Conservation (phyloP, 2,797 vertebrate genomes). For the Bovichtus variegatus region DNA sequence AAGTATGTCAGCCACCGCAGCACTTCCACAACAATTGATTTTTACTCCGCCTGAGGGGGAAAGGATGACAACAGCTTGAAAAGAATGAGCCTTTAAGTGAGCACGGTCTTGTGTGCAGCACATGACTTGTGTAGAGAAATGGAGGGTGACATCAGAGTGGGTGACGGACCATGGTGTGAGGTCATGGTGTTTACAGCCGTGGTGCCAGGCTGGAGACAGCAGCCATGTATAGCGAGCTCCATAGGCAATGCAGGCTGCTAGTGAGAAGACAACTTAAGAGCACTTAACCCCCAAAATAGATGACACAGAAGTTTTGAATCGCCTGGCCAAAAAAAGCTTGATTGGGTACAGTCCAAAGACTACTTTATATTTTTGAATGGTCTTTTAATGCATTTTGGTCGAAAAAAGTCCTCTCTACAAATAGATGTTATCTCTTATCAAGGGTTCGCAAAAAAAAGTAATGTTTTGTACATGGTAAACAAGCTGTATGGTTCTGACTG, state of each 20-base stretch:
- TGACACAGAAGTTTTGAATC: too few species aligned
- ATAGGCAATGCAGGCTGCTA: background rate
- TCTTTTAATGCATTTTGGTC: too few species aligned
- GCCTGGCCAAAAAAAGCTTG: too few species aligned
- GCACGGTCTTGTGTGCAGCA: constrained; percentile 58
- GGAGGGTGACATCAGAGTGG: constrained; percentile 68
- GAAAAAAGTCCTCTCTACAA: too few species aligned
- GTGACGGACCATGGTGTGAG: constrained; percentile 60
- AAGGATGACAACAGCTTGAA: constrained; percentile 61
- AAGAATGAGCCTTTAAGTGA: constrained; percentile 63
- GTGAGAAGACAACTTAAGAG: background rate
- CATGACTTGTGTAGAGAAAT: constrained; percentile 59
- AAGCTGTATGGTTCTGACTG: too few species aligned
- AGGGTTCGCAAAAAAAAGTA: too few species aligned
- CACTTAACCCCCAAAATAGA: background rate
- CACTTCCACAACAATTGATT: constrained; percentile 49
- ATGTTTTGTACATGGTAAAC: too few species aligned
- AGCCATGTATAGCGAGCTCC: constrained; percentile 12
- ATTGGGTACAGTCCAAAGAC: too few species aligned
- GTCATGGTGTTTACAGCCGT: constrained; percentile 66
- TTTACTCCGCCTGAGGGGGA: constrained; percentile 17
- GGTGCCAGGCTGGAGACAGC: constrained; percentile 59
- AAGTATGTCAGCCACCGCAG: constrained; percentile 3
- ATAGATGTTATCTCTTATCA: too few species aligned
- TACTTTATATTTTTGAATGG: too few species aligned